A percentile compares a stretch with the other conserved stretches of the same genome.
Conservation (phyloP, 2,888 invertebrate genomes). For the Eretmocerus hayati region DNA sequence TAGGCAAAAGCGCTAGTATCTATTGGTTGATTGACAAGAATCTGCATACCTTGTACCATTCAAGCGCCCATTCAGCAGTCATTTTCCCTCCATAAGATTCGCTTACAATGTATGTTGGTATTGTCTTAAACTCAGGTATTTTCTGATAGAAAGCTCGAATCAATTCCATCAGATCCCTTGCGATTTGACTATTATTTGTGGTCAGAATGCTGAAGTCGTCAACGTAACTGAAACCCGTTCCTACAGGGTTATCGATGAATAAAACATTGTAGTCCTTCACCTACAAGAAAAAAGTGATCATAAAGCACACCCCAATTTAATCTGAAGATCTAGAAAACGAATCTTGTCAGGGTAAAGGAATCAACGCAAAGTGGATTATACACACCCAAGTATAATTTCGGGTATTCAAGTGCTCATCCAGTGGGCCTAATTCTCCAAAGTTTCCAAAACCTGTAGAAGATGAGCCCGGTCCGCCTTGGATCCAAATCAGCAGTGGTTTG, state of each 20-base stretch:
- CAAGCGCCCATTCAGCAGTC: constrained; percentile 72
- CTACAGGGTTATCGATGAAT: constrained; percentile 86
- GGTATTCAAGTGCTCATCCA: constrained; percentile 48
- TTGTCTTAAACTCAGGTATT: constrained; percentile 62
- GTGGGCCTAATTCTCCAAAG: constrained; percentile 55
- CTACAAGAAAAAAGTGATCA: no score
- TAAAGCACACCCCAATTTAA: no score
- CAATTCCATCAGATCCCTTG: constrained; percentile 67
- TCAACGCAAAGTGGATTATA: no score
- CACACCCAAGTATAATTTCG: constrained; percentile 55
- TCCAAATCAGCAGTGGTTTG: constrained; percentile 50
- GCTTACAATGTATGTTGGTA: constrained; percentile 77
- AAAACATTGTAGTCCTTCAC: constrained; percentile 72
- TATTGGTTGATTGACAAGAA: no score
- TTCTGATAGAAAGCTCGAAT: constrained; percentile 62
- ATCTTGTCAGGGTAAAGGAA: no score
- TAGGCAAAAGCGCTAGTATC: no score
- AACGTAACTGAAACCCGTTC: constrained; percentile 77
- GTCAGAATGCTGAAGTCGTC: constrained; percentile 51
- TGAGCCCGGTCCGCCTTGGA: constrained; percentile 53
- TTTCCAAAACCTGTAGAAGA: constrained; percentile 56
- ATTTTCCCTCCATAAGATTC: constrained; percentile 94
- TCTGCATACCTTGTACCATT: constrained; percentile 49
- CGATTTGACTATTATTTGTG: constrained; percentile 59
- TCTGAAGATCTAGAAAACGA: no score